Percentiles rank a stretch among this genome's conserved stretches.
Evolutionary conservation across 2,797 vertebrate genomes (phyloP).

Genomic region (Cyclura pinguis): DNA sequence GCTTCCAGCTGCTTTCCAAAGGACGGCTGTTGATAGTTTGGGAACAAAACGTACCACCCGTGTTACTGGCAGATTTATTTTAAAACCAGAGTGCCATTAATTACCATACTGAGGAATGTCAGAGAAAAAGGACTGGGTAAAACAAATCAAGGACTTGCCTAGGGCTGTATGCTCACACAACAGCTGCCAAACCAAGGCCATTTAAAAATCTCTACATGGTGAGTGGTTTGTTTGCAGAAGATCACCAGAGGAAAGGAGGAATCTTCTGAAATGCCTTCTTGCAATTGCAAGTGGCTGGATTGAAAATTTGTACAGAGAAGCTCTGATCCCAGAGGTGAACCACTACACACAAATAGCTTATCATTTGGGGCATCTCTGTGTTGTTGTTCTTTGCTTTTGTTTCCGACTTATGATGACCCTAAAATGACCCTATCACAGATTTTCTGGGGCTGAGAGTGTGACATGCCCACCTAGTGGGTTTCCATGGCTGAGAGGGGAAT

Average conservation of each 20-base stretch:
- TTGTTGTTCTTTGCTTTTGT: too few relatives aligned
- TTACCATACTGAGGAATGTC: constrained; percentile 47
- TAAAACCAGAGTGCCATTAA: constrained; percentile 55
- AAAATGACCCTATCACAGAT: too few relatives aligned
- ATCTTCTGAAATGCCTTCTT: background rate
- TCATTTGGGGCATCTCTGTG: background rate
- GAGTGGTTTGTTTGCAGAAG: background rate
- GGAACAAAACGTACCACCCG: constrained; percentile 52
- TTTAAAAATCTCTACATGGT: background rate
- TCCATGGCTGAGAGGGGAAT: too few relatives aligned
- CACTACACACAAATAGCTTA: background rate
- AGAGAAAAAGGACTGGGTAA: constrained; percentile 1
- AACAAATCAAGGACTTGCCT: constrained; percentile 38
- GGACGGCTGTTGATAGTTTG: constrained; percentile 49
- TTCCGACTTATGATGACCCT: too few relatives aligned
- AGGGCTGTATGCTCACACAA: background rate
- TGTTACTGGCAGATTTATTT: constrained; percentile 26
- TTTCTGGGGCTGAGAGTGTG: too few relatives aligned
- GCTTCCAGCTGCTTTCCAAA: constrained; percentile 60
- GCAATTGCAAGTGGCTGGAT: too few relatives aligned
- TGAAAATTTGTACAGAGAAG: background rate
- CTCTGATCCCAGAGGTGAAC: background rate
- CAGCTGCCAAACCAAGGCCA: background rate
- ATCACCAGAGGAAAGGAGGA: background rate
- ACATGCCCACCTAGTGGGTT: too few relatives aligned